Evolutionary conservation across 2,797 vertebrate genomes (phyloP), one percentile per base, ranked within the genome.

Genomic region (Danio tinwini): DNA sequence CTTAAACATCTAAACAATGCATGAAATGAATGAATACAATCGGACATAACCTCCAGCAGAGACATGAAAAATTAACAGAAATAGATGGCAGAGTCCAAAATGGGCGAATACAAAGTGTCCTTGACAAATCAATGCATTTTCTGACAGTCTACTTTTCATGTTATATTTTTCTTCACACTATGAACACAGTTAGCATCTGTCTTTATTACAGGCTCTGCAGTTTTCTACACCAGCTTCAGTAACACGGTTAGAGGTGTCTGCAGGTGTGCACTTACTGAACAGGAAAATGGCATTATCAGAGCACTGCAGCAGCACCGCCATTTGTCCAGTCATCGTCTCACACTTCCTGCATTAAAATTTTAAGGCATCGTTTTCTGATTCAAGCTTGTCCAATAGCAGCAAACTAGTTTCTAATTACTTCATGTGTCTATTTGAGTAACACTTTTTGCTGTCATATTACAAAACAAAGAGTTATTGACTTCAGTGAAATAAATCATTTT

Each of bases 191-290:
- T 17, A 61, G 8, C 42, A 39, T 50, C 10, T 21, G 59, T 3
- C 50, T 19, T 47, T 11, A 29, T 8, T 5, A 42, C 37, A 14
- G 16, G 47, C 29, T 40, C 58, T 50, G 58, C 21, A 19, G 11
- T 8, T 17, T 16, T 16, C 39, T 1, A 47, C 58, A 19, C 6
- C 29, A 52, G 47, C 42, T 75, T n/a, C n/a, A 55, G 61, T 53
- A 61, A 39, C 21, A 63, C 11, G 0, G 29, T 47, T 63, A 21
- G 39, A 19, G 21, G 45, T 16, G 64, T 65, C 9, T 17, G 74
- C 74, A 76, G 61, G 50, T 76, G 61, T 76, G 74, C 17, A 76
- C 6, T 64, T 1, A 19, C 19, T 49, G 5, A 75, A 65, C 47
- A 53, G 74, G 39, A 75, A 75, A 53, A 40, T 7, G 11, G 5